Evolutionary conservation across 2,888 invertebrate genomes (phyloP), one percentile per base, ranked within the genome.

Genomic region (Diarsia mendica): DNA sequence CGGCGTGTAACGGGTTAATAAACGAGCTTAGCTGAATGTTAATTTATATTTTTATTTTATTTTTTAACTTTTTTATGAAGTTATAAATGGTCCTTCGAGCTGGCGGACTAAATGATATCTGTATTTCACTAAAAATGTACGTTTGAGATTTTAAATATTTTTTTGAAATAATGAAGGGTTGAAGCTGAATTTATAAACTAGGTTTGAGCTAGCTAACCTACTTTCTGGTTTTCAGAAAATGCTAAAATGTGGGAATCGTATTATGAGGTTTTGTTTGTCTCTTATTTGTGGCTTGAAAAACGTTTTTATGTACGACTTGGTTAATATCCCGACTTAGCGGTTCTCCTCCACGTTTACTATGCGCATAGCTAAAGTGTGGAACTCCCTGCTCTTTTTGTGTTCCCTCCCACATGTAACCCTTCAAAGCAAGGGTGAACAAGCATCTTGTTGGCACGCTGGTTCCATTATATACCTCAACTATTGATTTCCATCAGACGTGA

Each of bases 1-100:
- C 83, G 83, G 75, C 60, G 72, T 81, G 87, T 86, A 88, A 87
- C 86, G 88, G 90, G 86, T 89, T 90, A 87, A 88, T 87, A 87
- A 87, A 88, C 82, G 77, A 84, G 87, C 83, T 89, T 84, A 84
- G 83, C 78, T 80, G 81, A 89, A 86, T 86, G 79, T 84, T 89
- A 88, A 89, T 81, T 85, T 74, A 81, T 82, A 82, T 15, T 49
- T 82, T 73, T 77, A 46, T 80, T 85, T 51, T 79, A 39, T 85
- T 80, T 69, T 55, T 11, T 2, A 60, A 13, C 67, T 73, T 77
- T 75, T 82, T 81, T 81, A 64, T 76, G 58, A 75, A 79, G 72
- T 76, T 69, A 70, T 79, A 73, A 85, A 87, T 75, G 68, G 58
- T 60, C 44, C 33, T 60, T 33, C 13, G 73, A 67, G 66, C 67